A percentile compares a stretch with the other conserved stretches of the same genome.
phyloP scores from a whole-genome alignment of 2,113 vertebrate species.

The Tyrannus savana region DNA sequence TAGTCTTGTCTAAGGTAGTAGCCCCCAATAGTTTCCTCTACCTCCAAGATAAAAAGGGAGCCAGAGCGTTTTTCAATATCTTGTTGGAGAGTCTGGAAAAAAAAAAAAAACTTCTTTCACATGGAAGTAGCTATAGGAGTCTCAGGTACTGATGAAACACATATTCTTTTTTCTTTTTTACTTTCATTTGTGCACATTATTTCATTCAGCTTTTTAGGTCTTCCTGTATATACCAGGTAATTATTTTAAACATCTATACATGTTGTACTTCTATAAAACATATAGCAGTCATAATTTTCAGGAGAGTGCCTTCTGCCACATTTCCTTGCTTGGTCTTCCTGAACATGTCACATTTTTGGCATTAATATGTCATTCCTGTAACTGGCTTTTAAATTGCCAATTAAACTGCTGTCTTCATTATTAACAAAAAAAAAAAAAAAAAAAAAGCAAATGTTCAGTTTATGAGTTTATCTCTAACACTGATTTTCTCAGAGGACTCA shows the following conservation, averaged over 20 bases:
- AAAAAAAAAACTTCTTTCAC: neutral
- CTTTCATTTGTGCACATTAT: neutral
- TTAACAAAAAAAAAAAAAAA: neutral
- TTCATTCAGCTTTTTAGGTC: neutral
- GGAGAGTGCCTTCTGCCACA: neutral
- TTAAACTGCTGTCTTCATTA: neutral
- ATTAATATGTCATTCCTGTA: neutral
- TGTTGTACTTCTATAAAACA: neutral
- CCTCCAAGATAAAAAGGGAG: neutral
- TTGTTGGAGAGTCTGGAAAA: neutral
- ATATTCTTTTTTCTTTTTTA: neutral
- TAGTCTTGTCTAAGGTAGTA: neutral
- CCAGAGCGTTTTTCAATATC: neutral
- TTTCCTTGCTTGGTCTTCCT: neutral
- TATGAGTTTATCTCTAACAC: neutral
- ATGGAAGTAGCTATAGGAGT: neutral
- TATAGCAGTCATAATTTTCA: neutral
- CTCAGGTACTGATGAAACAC: neutral
- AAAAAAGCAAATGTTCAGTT: neutral
- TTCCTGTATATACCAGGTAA: neutral
- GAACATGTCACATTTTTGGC: neutral
- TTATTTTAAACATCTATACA: neutral
- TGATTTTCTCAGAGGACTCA: neutral
- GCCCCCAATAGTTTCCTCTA: neutral
- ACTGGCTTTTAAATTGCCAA: neutral